phyloP scores from a whole-genome alignment of 2,797 vertebrate species.

The Neosalanx taihuensis region DNA sequence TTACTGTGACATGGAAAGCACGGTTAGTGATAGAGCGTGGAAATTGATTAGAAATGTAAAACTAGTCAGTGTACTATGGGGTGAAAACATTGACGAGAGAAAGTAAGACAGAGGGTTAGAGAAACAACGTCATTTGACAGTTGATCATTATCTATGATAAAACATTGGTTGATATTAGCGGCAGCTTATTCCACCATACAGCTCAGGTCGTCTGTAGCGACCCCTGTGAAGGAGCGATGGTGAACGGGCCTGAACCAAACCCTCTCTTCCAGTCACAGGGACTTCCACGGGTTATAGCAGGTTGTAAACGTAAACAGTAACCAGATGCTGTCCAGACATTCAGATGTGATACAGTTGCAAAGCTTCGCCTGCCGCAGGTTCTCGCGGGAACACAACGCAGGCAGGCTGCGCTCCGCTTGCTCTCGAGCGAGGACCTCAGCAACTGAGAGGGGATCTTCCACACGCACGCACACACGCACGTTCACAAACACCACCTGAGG shows the following conservation, averaged over 20 bases:
- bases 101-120: constrained; percentile 23
- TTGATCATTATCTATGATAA: neutral
- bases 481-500: constrained; percentile 1
- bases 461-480: constrained; percentile 6
- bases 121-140: neutral
- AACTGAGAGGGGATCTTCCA: neutral
- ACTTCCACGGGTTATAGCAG: constrained; percentile 50
- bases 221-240: constrained; percentile 42
- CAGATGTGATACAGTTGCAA: constrained; percentile 30
- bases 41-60: constrained; percentile 69
- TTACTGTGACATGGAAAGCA: constrained; percentile 62
- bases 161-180: neutral
- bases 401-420: neutral
- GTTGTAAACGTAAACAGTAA: constrained; percentile 56
- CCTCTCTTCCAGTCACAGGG: constrained; percentile 35
- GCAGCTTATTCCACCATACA: constrained; percentile 37
- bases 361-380: constrained; percentile 16
- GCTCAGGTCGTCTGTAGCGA: constrained; percentile 56
- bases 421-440: constrained; percentile 8
- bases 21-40: constrained; percentile 65
- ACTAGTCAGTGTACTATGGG: constrained; percentile 30
- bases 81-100: constrained; percentile 30
- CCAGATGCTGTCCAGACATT: constrained; percentile 54
- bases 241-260: constrained; percentile 54
- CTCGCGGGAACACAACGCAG: neutral